phyloP scores from a whole-genome alignment of 2,888 invertebrate species.

The Rhogogaster chlorosoma region DNA sequence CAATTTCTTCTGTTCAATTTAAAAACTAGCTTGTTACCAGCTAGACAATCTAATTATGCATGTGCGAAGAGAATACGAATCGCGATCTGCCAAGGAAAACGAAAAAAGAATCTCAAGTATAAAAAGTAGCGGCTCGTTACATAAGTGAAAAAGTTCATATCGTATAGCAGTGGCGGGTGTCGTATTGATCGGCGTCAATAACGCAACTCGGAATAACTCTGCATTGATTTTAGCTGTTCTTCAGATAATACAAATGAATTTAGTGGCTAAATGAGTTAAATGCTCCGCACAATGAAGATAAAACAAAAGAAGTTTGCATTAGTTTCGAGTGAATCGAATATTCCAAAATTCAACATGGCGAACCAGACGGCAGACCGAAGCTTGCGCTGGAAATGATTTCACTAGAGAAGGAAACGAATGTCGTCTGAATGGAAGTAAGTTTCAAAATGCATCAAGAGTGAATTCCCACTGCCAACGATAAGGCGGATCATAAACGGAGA shows the following conservation, averaged over 20 bases:
- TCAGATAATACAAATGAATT: background rate
- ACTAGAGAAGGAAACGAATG: background rate
- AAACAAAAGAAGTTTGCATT: too few species aligned
- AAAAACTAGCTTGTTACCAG: background rate
- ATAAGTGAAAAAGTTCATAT: background rate
- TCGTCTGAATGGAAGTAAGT: background rate
- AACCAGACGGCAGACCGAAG: background rate
- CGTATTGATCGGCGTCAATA: background rate
- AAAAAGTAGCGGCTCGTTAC: background rate
- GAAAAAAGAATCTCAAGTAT: background rate
- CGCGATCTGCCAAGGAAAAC: background rate
- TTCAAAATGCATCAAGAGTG: background rate
- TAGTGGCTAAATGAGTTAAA: background rate
- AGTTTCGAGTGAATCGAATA: background rate
- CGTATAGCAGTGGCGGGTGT: background rate
- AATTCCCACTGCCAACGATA: background rate
- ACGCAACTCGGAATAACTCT: background rate
- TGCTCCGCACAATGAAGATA: background rate
- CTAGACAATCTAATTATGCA: background rate
- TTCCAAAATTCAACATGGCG: slow-evolving; percentile 33
- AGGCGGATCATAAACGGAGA: background rate
- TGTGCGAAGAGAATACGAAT: background rate
- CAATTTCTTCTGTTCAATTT: background rate
- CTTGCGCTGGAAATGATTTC: background rate
- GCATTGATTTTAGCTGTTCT: background rate